Evolutionary conservation across 2,797 vertebrate species (phyloP).

Genomic region (Alosa sapidissima): DNA sequence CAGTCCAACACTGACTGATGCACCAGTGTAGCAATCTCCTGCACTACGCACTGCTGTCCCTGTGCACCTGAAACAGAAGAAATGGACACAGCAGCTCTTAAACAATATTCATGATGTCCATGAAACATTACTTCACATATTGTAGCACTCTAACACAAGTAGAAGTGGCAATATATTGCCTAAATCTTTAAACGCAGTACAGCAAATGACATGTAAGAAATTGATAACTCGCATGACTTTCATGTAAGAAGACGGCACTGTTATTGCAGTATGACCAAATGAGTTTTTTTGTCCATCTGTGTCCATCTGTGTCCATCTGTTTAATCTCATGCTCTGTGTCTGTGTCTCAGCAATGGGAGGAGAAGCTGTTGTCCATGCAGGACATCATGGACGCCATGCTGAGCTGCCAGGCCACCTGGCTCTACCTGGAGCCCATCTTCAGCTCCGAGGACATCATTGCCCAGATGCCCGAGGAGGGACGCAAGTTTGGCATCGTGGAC

Average conservation of each 20-base stretch:
- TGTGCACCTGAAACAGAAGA: background rate
- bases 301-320: background rate
- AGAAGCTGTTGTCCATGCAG: conserved; percentile 84
- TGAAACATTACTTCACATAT: background rate
- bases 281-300: background rate
- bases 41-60: background rate
- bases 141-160: background rate
- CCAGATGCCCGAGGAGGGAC: conserved; percentile 93
- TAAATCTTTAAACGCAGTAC: background rate
- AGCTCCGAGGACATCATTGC: conserved; percentile 91
- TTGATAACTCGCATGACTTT: background rate
- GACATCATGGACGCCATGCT: conserved; percentile 87
- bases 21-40: background rate
- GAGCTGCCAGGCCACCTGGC: conserved; percentile 87
- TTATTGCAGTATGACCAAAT: background rate
- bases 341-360: conserved; percentile 81
- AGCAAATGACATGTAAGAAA: no score
- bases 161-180: background rate
- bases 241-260: background rate
- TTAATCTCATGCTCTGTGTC: background rate
- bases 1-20: background rate
- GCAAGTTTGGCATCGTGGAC: conserved; percentile 84
- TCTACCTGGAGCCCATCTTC: conserved; percentile 94
- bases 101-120: background rate
- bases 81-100: background rate